phyloP scores from a whole-genome alignment of 2,113 vertebrate species.

The Anolis carolinensis region DNA sequence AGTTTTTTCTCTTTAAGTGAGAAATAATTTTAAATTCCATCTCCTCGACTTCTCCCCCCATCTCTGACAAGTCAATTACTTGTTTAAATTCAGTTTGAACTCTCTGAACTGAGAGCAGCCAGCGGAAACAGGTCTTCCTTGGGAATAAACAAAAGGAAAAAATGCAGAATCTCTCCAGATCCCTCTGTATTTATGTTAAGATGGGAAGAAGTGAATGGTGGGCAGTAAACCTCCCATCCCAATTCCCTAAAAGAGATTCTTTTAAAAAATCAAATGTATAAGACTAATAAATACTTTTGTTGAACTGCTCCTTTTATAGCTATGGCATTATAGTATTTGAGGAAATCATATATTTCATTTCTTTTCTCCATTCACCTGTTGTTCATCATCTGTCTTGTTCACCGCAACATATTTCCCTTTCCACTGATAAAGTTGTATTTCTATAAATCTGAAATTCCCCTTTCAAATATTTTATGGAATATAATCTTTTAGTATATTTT shows the following conservation, averaged over 20 bases:
- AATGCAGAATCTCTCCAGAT: constrained; percentile 66
- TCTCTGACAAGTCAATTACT: constrained; percentile 73
- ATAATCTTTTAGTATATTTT: background rate
- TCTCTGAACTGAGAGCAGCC: constrained; percentile 68
- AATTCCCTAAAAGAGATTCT: background rate
- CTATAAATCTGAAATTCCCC: constrained; percentile 13
- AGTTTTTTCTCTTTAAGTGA: constrained; percentile 49
- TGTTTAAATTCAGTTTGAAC: constrained; percentile 75
- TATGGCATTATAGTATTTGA: constrained; percentile 32
- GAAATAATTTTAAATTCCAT: constrained; percentile 57
- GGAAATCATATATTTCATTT: constrained; percentile 37
- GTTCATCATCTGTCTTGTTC: background rate
- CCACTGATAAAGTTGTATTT: background rate
- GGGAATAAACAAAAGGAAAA: constrained; percentile 76
- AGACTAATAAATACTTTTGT: constrained; percentile 20
- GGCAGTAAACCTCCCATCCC: background rate
- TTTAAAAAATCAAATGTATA: background rate
- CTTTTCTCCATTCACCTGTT: constrained; percentile 19
- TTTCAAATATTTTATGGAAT: background rate
- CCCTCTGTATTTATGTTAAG: constrained; percentile 40
- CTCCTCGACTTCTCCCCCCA: constrained; percentile 31
- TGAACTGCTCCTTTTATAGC: constrained; percentile 14
- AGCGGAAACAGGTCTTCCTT: constrained; percentile 71
- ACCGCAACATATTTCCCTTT: background rate
- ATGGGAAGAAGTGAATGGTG: constrained; percentile 40